Evolutionary conservation across 1,140 invertebrate species (phyloP).

Genomic region (Megathymus violae): DNA sequence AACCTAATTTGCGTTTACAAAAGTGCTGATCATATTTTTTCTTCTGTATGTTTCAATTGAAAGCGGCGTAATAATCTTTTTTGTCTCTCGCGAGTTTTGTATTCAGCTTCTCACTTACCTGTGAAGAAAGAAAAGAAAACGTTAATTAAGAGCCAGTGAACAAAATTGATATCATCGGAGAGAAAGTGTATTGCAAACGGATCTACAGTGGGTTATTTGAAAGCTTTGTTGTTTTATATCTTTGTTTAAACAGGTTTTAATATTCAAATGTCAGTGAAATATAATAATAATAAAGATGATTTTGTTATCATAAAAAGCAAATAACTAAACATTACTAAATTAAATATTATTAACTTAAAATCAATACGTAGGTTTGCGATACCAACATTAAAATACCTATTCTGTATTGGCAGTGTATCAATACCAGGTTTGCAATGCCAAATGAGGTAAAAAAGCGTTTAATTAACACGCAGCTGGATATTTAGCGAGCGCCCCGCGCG

Average conservation of each 20-base stretch:
- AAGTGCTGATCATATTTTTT: slow-evolving; percentile 81
- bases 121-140: slow-evolving; percentile 82
- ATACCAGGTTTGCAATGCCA: slow-evolving; percentile 49
- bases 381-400: slow-evolving; percentile 35
- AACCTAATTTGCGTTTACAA: slow-evolving; percentile 80
- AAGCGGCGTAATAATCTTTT: slow-evolving; percentile 79
- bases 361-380: no score
- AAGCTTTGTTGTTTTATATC: slow-evolving; percentile 40
- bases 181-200: slow-evolving; percentile 74
- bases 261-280: no score
- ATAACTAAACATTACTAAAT: no score
- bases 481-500: slow-evolving; percentile 73
- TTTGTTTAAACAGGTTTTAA: no score
- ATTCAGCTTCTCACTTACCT: slow-evolving; percentile 78
- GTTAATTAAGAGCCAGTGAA: slow-evolving; percentile 82
- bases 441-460: slow-evolving; percentile 68
- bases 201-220: slow-evolving; percentile 60
- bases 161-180: slow-evolving; percentile 78
- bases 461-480: slow-evolving; percentile 73
- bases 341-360: no score
- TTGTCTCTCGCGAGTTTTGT: slow-evolving; percentile 73
- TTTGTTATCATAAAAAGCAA: no score
- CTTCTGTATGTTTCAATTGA: slow-evolving; percentile 74
- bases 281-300: no score
- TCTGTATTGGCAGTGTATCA: slow-evolving; percentile 21